Evolutionary conservation across 2,888 invertebrate species (phyloP), one percentile per base, ranked within the genome.

Genomic region (Stenolophus ochropezus): DNA sequence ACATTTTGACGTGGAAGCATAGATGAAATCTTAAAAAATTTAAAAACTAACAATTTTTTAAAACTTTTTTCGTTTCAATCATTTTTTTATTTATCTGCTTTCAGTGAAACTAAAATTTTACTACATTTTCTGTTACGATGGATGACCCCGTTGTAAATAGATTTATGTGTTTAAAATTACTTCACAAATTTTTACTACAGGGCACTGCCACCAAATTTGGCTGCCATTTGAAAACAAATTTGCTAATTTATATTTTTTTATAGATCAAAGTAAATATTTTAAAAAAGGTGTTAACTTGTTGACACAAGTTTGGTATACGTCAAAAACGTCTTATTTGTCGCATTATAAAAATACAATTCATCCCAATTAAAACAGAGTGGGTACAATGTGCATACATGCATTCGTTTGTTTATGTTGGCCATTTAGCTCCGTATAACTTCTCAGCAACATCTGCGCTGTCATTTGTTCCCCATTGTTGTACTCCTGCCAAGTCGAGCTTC

Each of bases 391-490:
- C 61, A 56, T 56, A 56, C 56, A 61, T 61, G 25, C 25, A 14
- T 25, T n/a, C 23, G 25, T 21, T 61, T 61, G 25, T 61, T 61
- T 23, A 25, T 61, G 61, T 61, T 61, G 58, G 61, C 61, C 25
- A 61, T 61, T 61, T 61, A 61, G 25, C 25, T 61, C 61, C 14
- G 25, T 61, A 61, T 25, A 61, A 58, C 11, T 61, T 25, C 14
- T 25, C 25, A 8, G 25, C 25, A 61, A 61, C 25, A 61, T 61
- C 61, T 61, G 61, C 25, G 61, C 61, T 25, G 61, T 61, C 61
- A 23, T 61, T 25, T 14, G 25, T 25, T 61, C 11, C n/a, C 61
- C 61, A 61, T 61, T 61, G 61, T 61, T 61, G 61, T 25, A 61
- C 61, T 23, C 14, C 61, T 61, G 61, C 61, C 61, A 61, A 61